Base-by-base conservation (phyloP, 2,888 invertebrate species). In the Eupithecia exiguata region DNA sequence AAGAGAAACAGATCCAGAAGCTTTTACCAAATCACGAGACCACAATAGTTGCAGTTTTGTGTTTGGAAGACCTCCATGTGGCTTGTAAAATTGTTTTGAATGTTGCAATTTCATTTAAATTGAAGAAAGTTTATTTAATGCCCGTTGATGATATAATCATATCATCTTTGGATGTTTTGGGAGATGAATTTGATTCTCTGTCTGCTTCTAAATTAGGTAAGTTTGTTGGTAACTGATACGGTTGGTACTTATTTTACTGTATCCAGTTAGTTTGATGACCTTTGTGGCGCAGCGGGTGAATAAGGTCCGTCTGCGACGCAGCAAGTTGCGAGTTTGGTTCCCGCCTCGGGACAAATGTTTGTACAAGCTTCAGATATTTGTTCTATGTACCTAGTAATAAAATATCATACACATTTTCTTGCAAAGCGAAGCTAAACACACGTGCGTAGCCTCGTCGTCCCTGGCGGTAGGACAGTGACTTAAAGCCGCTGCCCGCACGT, bases 131-230 rank as follows among this genome's bases (percentile, higher is more conserved):
- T 30, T 85, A 80, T 74, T 69, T 91, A 40, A 58, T 92, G 65
- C 90, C 92, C 5, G 84, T 92, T 76, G 86, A 90, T 21, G 82
- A 84, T 81, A 84, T 92, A 7, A 69, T 74, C 9, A 69, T 93
- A 68, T 88, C 92, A 21, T 82, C 87, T 36, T 72, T 82, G 43
- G 88, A 90, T 7, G 80, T 83, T 30, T 87, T 91, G 86, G 87
- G 84, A 38, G 84, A 83, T 62, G 79, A 86, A 38, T 91, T 89
- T 87, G 90, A 93, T 88, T 85, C 86, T 0, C 77, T 94, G 16
- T 82, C 82, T 9, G 78, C 75, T 74, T 70, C 73, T 62, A 65
- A 79, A 49, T 74, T 79, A 78, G 88, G 91, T 91, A 80, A 77
- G 84, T 81, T 76, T 71, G 5, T 16, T 49, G 21, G 1, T 58